phyloP scores from a whole-genome alignment of 2,113 vertebrate species.

The Stercorarius parasiticus region DNA sequence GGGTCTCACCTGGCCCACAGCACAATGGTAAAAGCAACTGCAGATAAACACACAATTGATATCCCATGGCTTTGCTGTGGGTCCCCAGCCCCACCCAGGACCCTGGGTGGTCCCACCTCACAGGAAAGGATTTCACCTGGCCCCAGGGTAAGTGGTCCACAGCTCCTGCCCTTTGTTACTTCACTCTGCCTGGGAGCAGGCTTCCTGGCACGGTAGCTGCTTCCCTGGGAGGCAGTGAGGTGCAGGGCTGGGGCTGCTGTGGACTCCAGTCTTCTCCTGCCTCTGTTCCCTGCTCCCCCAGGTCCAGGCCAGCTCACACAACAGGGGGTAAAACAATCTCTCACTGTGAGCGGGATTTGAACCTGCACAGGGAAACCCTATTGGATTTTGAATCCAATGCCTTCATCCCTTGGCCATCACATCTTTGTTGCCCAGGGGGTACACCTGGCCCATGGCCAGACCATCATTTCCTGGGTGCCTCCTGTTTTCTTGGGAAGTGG shows the following conservation, averaged over 20 bases:
- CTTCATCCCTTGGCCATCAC: slow-evolving; percentile 27
- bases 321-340: rapidly evolving
- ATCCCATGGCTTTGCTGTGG: neutral
- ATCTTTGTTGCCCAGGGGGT: rapidly evolving
- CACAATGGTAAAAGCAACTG: neutral
- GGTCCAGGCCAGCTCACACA: neutral
- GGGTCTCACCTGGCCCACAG: neutral
- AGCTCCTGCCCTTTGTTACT: rapidly evolving
- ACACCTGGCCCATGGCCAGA: too few relatives aligned
- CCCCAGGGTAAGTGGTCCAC: rapidly evolving
- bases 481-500: too few relatives aligned
- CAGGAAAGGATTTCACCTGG: rapidly evolving
- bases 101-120: rapidly evolving
- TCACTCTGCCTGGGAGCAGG: too few relatives aligned
- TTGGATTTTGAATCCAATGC: slow-evolving; percentile 29
- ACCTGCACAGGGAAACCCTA: neutral
- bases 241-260: too few relatives aligned
- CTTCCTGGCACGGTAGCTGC: rapidly evolving
- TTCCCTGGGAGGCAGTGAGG: too few relatives aligned
- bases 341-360: slow-evolving; percentile 2
- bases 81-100: too few relatives aligned
- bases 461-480: too few relatives aligned
- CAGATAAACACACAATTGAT: neutral
- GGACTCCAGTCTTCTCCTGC: too few relatives aligned
- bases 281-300: neutral